A percentile compares a stretch with the other conserved stretches of the same genome.
phyloP scores from a whole-genome alignment of 2,888 invertebrate species.

The Fabriciana adippe region DNA sequence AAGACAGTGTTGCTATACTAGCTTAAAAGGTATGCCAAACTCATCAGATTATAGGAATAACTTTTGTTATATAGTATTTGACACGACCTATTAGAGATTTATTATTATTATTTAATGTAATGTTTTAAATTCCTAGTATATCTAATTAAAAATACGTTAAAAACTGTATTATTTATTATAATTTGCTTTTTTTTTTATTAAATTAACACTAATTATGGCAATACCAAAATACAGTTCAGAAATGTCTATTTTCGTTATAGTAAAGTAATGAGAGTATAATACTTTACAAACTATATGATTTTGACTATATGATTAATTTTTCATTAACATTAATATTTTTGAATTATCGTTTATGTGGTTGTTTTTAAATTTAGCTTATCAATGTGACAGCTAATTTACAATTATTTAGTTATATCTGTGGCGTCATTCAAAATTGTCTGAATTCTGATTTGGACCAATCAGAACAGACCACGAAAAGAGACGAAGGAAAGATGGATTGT shows the following conservation, averaged over 20 bases:
- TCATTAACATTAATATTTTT: background rate
- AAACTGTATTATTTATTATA: too few relatives aligned
- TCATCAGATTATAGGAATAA: background rate
- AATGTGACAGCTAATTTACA: slow-evolving; percentile 1
- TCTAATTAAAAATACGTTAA: too few relatives aligned
- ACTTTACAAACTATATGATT: too few relatives aligned
- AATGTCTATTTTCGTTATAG: background rate
- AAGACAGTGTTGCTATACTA: slow-evolving; percentile 56
- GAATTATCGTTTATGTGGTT: background rate
- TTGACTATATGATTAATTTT: too few relatives aligned
- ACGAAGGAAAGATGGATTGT: slow-evolving; percentile 76
- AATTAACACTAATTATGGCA: background rate
- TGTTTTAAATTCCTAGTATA: background rate
- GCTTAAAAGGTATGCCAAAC: background rate
- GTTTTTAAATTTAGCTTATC: background rate
- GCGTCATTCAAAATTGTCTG: slow-evolving; percentile 46
- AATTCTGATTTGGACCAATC: slow-evolving; percentile 83
- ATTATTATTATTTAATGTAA: too few relatives aligned
- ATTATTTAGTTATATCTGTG: slow-evolving; percentile 24
- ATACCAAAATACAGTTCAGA: slow-evolving; percentile 2
- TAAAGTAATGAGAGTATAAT: background rate
- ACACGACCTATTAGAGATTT: too few relatives aligned
- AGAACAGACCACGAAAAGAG: slow-evolving; percentile 66
- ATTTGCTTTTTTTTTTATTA: background rate
- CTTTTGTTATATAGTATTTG: too few relatives aligned